Evolutionary conservation across 2,888 invertebrate species (phyloP).

Genomic region (Gymnoscelis rufifasciata): DNA sequence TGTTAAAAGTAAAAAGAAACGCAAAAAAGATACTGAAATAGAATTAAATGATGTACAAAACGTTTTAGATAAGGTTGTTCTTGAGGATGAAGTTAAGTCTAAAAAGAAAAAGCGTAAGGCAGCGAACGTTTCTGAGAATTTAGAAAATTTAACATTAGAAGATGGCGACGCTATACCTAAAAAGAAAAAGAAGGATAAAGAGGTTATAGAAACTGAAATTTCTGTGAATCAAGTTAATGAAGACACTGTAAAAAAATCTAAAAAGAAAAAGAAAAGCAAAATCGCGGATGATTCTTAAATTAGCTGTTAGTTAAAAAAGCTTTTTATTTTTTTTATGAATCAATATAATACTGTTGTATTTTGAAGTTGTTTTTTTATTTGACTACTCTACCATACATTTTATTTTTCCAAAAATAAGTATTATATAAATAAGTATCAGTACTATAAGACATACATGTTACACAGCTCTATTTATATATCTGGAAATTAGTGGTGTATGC

Average conservation of each 20-base stretch:
- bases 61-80: background rate
- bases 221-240: background rate
- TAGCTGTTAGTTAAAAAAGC: too few relatives aligned
- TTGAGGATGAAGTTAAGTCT: background rate
- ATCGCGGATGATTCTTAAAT: slow-evolving; percentile 3
- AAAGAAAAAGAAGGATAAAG: slow-evolving; percentile 42
- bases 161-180: slow-evolving; percentile 23
- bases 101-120: slow-evolving; percentile 21
- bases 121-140: slow-evolving; percentile 1
- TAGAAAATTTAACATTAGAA: slow-evolving; percentile 8
- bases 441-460: too few relatives aligned
- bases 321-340: too few relatives aligned
- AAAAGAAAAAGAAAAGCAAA: slow-evolving; percentile 12
- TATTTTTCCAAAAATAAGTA: too few relatives aligned
- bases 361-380: too few relatives aligned
- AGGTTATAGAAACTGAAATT: slow-evolving; percentile 8
- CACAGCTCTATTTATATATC: too few relatives aligned
- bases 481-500: too few relatives aligned
- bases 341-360: too few relatives aligned
- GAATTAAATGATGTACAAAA: slow-evolving; percentile 6
- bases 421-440: too few relatives aligned
- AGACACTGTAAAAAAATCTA: slow-evolving; percentile 11
- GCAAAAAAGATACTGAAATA: slow-evolving; percentile 5
- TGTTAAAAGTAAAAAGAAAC: slow-evolving; percentile 9
- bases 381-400: too few relatives aligned